Percentiles rank a stretch among this genome's conserved stretches.
These are phyloP conservation scores for Zoanthus sansibaricus DNA, from an alignment of 92 coral and sea anemone species.

Conservation along the genomic window DNA sequence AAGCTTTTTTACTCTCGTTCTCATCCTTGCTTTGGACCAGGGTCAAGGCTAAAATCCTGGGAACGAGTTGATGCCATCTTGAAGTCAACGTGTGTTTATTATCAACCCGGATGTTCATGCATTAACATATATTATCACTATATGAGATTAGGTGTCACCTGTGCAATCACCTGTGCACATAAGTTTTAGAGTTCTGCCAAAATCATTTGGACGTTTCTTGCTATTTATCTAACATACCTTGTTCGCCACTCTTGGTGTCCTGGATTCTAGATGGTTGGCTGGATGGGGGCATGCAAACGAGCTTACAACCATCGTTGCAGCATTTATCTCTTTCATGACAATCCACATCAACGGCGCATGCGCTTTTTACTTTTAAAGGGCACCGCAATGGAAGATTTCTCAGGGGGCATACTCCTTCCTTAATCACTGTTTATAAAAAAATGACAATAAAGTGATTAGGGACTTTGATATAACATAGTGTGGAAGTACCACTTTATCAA, in stretches of 20 bases:
- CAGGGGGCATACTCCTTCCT: conserved; percentile 70
- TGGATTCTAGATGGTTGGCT: background rate
- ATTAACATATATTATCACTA: no score
- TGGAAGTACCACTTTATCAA: conserved; percentile 69
- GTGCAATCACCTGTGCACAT: no score
- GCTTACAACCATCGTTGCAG: conserved; percentile 72
- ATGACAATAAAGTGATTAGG: background rate
- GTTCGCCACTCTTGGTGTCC: background rate
- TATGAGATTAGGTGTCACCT: no score
- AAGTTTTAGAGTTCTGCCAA: no score
- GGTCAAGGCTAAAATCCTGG: no score
- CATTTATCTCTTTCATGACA: conserved; percentile 70
- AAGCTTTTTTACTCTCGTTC: no score
- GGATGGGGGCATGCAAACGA: conserved; percentile 58
- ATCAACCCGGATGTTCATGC: no score
- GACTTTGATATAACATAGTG: conserved; percentile 28
- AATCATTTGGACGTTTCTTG: no score
- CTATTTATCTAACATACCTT: background rate
- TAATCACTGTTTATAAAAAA: conserved; percentile 52
- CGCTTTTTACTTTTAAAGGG: conserved; percentile 52
- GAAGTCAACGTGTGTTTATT: no score
- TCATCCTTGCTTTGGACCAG: no score
- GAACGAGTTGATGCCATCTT: no score
- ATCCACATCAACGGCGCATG: conserved; percentile 76
- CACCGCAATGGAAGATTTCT: conserved; percentile 48